Percentiles rank a stretch among this genome's conserved stretches.
Evolutionary conservation across 2,888 invertebrate species (phyloP).

Genomic region (Conchocele bisecta): DNA sequence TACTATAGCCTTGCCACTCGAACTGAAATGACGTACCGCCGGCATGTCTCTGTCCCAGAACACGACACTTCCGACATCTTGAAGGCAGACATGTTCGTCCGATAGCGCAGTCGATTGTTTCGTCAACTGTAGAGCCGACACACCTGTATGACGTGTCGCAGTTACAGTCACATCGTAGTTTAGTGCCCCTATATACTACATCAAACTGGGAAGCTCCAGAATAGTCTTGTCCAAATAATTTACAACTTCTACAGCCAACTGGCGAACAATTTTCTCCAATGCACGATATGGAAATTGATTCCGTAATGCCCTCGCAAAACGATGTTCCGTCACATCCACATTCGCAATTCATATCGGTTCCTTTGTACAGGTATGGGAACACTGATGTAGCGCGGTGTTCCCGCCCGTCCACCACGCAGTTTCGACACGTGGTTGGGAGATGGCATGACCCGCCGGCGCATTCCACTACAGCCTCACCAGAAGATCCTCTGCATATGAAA

Average conservation of each 20-base stretch:
- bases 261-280: conserved; percentile 32
- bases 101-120: conserved; percentile 18
- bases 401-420: conserved; percentile 41
- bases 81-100: conserved; percentile 49
- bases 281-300: conserved; percentile 34
- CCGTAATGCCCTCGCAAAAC: conserved; percentile 34
- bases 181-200: conserved; percentile 50
- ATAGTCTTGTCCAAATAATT: conserved; percentile 59
- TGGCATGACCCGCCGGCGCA: conserved; percentile 43
- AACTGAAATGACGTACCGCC: conserved; percentile 65
- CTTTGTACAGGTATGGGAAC: conserved; percentile 32
- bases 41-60: conserved; percentile 43
- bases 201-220: conserved; percentile 64
- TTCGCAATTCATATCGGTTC: conserved; percentile 40
- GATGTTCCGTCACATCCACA: conserved; percentile 47
- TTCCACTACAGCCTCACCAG: conserved; percentile 12
- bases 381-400: conserved; percentile 46
- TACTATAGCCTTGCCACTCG: conserved; percentile 62
- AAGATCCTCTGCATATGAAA: conserved; percentile 48
- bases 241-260: conserved; percentile 61
- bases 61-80: conserved; percentile 41
- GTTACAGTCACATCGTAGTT: conserved; percentile 64
- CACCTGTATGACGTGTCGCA: conserved; percentile 74
- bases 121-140: conserved; percentile 52
- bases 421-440: conserved; percentile 35